Percentiles rank a stretch among this genome's conserved stretches.
Conservation (phyloP, 2,888 invertebrate genomes). For the Malacosoma neustria region DNA sequence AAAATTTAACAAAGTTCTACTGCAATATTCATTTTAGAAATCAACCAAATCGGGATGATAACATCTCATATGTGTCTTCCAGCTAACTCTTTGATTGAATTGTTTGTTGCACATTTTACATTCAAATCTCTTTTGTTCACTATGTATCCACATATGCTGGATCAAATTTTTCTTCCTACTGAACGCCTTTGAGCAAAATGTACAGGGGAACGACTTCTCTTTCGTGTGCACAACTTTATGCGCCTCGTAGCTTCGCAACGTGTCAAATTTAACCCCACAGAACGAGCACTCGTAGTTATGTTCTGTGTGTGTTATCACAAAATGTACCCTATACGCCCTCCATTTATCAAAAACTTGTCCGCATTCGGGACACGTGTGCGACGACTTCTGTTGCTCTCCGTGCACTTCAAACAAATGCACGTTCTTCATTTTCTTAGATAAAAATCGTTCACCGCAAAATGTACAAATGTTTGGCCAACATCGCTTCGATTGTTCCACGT, state of each 20-base stretch:
- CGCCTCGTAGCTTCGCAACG: slow-evolving; percentile 42
- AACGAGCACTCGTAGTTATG: slow-evolving; percentile 25
- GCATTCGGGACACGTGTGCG: slow-evolving; percentile 7
- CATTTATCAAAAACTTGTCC: slow-evolving; percentile 2
- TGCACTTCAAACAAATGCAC: slow-evolving; percentile 31
- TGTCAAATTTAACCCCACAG: slow-evolving; percentile 27
- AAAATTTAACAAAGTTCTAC: too few species aligned
- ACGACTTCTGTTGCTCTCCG: slow-evolving; percentile 18
- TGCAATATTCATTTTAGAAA: too few species aligned
- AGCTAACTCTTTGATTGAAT: slow-evolving; percentile 31
- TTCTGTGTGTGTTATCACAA: slow-evolving; percentile 3
- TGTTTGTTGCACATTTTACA: slow-evolving; percentile 33
- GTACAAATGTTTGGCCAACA: slow-evolving; percentile 36
- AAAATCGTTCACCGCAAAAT: slow-evolving; percentile 32
- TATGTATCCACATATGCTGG: slow-evolving; percentile 47
- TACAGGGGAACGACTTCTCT: slow-evolving; percentile 54
- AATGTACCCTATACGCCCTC: slow-evolving; percentile 1
- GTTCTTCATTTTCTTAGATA: slow-evolving; percentile 20
- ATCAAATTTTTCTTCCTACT: slow-evolving; percentile 35
- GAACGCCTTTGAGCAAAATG: slow-evolving; percentile 48
- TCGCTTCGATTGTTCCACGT: slow-evolving; percentile 23
- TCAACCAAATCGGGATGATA: slow-evolving; percentile 39
- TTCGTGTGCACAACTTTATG: slow-evolving; percentile 57
- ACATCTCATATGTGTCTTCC: slow-evolving; percentile 43
- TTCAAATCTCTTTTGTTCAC: slow-evolving; percentile 36